phyloP scores from a whole-genome alignment of 2,888 invertebrate species.

The Drosophila setosimentum region DNA sequence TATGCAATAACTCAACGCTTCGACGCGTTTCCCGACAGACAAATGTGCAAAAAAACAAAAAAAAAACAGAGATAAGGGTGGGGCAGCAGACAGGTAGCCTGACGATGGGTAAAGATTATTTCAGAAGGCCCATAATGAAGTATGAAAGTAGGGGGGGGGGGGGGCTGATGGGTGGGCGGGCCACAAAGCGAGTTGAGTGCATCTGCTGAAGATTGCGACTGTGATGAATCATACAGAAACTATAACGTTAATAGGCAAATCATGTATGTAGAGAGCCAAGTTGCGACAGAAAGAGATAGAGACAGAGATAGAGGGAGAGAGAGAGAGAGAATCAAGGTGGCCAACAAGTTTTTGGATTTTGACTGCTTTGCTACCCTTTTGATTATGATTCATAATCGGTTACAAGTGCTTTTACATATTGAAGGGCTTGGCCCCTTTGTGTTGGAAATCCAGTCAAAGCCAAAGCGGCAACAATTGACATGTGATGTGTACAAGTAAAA shows the following conservation, averaged over 20 bases:
- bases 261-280: slow-evolving; percentile 48
- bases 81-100: slow-evolving; percentile 23
- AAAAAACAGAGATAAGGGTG: not conserved
- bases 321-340: slow-evolving; percentile 26
- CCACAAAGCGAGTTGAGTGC: slow-evolving; percentile 39
- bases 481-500: slow-evolving; percentile 36
- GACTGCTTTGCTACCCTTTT: slow-evolving; percentile 71
- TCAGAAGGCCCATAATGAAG: slow-evolving; percentile 67
- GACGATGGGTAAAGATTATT: slow-evolving; percentile 37
- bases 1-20: slow-evolving; percentile 47
- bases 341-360: slow-evolving; percentile 61
- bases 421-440: slow-evolving; percentile 68
- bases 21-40: slow-evolving; percentile 26
- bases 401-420: slow-evolving; percentile 69
- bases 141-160: slow-evolving; percentile 56
- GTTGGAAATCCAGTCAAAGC: slow-evolving; percentile 6
- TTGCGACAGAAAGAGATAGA: not conserved
- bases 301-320: not conserved
- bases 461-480: slow-evolving; percentile 63
- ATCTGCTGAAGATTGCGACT: slow-evolving; percentile 31
- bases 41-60: slow-evolving; percentile 27
- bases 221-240: slow-evolving; percentile 62
- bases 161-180: not conserved
- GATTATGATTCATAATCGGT: slow-evolving; percentile 75
- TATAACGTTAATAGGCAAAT: slow-evolving; percentile 75